A percentile compares a stretch with the other conserved stretches of the same genome.
phyloP scores from a whole-genome alignment of 2,113 vertebrate genomes.

The Dicaeum eximium region DNA sequence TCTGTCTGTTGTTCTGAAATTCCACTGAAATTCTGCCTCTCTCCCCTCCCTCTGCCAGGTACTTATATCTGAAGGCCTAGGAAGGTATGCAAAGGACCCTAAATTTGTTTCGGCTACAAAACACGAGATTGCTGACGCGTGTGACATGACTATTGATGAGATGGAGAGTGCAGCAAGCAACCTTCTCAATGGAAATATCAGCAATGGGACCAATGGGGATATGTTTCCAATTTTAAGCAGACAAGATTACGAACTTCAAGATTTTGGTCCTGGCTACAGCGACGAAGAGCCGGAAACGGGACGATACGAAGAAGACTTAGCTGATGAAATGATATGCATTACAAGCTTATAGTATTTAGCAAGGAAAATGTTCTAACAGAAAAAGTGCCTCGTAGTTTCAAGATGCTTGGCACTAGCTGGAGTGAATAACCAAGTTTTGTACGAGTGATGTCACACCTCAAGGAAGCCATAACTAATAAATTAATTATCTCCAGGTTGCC shows the following conservation, averaged over 20 bases:
- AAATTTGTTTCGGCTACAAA: conserved; percentile 97
- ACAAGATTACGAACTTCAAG: conserved; percentile 90
- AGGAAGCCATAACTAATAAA: conserved; percentile 75
- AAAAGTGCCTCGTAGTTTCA: conserved; percentile 90
- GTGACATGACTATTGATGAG: conserved; percentile 97
- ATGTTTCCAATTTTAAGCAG: conserved; percentile 79
- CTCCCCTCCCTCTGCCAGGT: conserved; percentile 75
- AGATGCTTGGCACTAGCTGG: conserved; percentile 83
- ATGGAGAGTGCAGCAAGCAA: conserved; percentile 98
- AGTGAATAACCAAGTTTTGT: conserved; percentile 67
- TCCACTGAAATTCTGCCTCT: background rate
- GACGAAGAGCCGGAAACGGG: conserved; percentile 89
- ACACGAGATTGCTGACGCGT: conserved; percentile 95
- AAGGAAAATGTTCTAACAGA: conserved; percentile 77
- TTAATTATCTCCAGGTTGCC: conserved; percentile 39
- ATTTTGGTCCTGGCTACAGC: conserved; percentile 89
- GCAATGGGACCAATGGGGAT: conserved; percentile 78
- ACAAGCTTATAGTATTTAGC: conserved; percentile 92
- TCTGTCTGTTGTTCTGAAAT: background rate
- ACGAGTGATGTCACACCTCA: conserved; percentile 61
- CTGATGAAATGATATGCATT: conserved; percentile 99
- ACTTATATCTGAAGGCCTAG: conserved; percentile 96
- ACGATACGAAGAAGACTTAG: conserved; percentile 94
- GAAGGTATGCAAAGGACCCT: conserved; percentile 93
- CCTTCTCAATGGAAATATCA: conserved; percentile 86